These are phyloP conservation scores for Alentia gelatinosa DNA, from an alignment of 2,888 invertebrate genomes.

Conservation along the genomic window DNA sequence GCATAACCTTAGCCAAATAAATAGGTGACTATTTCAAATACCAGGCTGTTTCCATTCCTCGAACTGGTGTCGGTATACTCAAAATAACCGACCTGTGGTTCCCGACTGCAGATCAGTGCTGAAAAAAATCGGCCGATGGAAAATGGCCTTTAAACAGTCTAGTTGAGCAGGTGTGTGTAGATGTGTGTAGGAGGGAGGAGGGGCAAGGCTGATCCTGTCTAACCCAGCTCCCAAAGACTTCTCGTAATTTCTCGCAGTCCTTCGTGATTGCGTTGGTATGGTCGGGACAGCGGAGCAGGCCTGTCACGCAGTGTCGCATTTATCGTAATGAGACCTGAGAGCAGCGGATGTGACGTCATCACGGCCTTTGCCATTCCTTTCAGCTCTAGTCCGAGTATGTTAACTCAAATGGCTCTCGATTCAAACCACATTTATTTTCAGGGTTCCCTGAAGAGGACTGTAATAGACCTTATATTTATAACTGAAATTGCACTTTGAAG, in stretches of 20 bases:
- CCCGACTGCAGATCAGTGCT: too few species aligned
- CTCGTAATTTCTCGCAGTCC: not conserved
- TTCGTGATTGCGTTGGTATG: not conserved
- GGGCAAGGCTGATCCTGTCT: not conserved
- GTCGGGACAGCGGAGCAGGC: not conserved
- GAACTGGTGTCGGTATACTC: too few species aligned
- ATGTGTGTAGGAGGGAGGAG: not conserved
- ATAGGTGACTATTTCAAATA: too few species aligned
- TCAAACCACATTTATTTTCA: not conserved
- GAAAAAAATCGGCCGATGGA: too few species aligned
- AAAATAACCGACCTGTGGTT: too few species aligned
- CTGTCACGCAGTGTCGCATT: not conserved
- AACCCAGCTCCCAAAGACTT: not conserved
- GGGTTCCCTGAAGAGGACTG: too few species aligned
- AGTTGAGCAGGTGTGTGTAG: not conserved
- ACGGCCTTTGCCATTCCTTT: not conserved
- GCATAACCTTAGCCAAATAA: too few species aligned
- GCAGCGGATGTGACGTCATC: slow-evolving; percentile 6
- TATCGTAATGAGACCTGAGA: slow-evolving; percentile 34
- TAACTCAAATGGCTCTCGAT: not conserved
- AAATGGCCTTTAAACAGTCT: too few species aligned
- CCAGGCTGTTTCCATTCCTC: too few species aligned
- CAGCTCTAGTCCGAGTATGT: not conserved
- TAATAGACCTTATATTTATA: too few species aligned
- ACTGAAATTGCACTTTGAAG: too few species aligned